Evolutionary conservation across 2,888 invertebrate species (phyloP), one percentile per base, ranked within the genome.

Genomic region (Himalopsyche anomala): DNA sequence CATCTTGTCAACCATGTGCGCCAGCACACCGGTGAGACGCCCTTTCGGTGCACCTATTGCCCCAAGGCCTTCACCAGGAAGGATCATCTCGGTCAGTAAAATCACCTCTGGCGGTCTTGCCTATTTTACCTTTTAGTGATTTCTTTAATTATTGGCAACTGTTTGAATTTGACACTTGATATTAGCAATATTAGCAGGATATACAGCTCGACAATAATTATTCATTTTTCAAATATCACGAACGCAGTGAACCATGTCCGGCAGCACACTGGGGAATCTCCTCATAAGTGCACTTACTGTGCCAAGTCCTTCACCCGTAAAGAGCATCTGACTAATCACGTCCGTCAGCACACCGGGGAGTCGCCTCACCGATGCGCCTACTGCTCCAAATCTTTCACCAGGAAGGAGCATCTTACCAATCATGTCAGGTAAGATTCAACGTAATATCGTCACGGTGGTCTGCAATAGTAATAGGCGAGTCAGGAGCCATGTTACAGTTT

Each of bases 261-360:
- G 42, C 87, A 87, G 45, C 96, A 96, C 91, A 96, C 96, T 79
- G 96, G 96, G 87, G 97, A 97, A 91, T 95, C 96, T 38, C 96
- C 96, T 40, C 96, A 96, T 92, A 95, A 95, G 91, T 96, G 96
- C 91, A 95, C 95, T 89, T 96, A 94, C 92, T 96, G 96, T 91
- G 95, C 96, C 85, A 96, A 96, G 91, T 95, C 96, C 85, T 96
- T 96, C 92, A 96, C 96, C 45, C 94, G 96, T 90, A 96, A 96
- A 92, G 96, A 96, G 91, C 97, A 97, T 91, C 93, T 97, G 89
- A 96, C 96, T 89, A 96, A 97, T 92, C 97, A 97, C 92, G 96
- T 97, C 91, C 94, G 97, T 84, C 97, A 97, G 91, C 97, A 97
- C 91, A 97, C 97, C 80, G 97, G 97, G 90, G 97, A 97, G 92